Conservation (phyloP, 37 sponge, comb jelly and placozoan species). For the Halichondria panicea region DNA sequence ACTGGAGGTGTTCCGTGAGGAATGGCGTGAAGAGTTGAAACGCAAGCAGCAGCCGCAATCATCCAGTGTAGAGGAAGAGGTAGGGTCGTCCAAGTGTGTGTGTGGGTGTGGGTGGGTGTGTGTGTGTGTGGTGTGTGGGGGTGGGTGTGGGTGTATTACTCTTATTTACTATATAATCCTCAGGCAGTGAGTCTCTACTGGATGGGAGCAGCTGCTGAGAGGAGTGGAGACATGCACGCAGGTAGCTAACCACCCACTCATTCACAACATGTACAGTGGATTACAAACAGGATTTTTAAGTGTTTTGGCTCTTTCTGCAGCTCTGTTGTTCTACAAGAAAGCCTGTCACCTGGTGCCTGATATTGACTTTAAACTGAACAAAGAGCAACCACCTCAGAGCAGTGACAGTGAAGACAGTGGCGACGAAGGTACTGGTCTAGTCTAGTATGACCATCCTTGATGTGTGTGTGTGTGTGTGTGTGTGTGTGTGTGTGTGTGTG, state of each 20-base stretch:
- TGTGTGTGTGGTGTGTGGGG: neutral
- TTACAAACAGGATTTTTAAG: neutral
- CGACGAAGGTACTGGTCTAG: neutral
- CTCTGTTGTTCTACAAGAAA: slow-evolving; percentile 70
- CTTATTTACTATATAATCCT: neutral
- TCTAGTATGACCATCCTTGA: neutral
- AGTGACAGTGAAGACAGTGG: neutral
- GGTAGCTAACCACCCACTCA: slow-evolving; percentile 23
- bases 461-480: neutral
- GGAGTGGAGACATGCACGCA: slow-evolving; percentile 52
- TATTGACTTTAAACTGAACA: slow-evolving; percentile 41
- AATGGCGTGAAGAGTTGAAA: slow-evolving; percentile 75
- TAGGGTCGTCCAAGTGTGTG: neutral
- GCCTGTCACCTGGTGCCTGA: slow-evolving; percentile 83
- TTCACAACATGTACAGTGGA: neutral
- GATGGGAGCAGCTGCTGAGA: slow-evolving; percentile 76
- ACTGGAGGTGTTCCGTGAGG: slow-evolving; percentile 49
- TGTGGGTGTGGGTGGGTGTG: neutral
- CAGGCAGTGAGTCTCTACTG: slow-evolving; percentile 66
- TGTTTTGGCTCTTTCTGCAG: slow-evolving; percentile 9
- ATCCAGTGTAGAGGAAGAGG: neutral
- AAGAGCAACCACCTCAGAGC: neutral
- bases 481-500: neutral
- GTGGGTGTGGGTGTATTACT: neutral
- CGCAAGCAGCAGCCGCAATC: neutral